Evolutionary conservation across 1,140 invertebrate species (phyloP).

Genomic region (Hormaphis cornu): DNA sequence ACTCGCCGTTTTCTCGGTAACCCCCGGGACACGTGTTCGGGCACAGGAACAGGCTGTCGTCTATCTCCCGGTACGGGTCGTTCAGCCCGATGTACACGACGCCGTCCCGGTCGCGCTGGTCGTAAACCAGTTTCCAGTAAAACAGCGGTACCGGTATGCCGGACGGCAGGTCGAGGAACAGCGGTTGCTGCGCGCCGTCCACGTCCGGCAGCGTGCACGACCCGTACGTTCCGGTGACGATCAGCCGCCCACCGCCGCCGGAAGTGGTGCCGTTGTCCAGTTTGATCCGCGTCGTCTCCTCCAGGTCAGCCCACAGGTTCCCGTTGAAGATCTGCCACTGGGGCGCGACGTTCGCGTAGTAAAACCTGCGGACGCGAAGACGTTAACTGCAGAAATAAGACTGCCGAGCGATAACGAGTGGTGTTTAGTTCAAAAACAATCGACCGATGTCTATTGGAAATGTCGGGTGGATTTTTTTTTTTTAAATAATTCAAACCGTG

Average conservation of each 20-base stretch:
- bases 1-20: background rate
- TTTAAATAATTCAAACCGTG: no score
- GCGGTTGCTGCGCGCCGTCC: slow-evolving; percentile 40
- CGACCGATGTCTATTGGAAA: no score
- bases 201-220: slow-evolving; percentile 46
- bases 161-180: slow-evolving; percentile 46
- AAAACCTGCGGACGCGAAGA: slow-evolving; percentile 45
- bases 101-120: slow-evolving; percentile 45
- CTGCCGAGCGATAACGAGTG: no score
- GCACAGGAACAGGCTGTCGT: background rate
- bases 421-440: no score
- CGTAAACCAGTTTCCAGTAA: slow-evolving; percentile 54
- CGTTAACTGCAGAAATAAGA: no score
- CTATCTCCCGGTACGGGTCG: slow-evolving; percentile 48
- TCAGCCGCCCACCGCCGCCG: slow-evolving; percentile 40
- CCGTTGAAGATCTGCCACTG: slow-evolving; percentile 51
- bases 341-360: slow-evolving; percentile 48
- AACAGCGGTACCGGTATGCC: slow-evolving; percentile 47
- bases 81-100: slow-evolving; percentile 55
- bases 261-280: slow-evolving; percentile 35
- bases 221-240: slow-evolving; percentile 52
- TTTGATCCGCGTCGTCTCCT: slow-evolving; percentile 1
- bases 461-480: no score
- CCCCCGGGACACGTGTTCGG: background rate
- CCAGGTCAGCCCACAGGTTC: slow-evolving; percentile 45